Evolutionary conservation across 2,888 invertebrate genomes (phyloP).

Genomic region (Cephus rjabovi): DNA sequence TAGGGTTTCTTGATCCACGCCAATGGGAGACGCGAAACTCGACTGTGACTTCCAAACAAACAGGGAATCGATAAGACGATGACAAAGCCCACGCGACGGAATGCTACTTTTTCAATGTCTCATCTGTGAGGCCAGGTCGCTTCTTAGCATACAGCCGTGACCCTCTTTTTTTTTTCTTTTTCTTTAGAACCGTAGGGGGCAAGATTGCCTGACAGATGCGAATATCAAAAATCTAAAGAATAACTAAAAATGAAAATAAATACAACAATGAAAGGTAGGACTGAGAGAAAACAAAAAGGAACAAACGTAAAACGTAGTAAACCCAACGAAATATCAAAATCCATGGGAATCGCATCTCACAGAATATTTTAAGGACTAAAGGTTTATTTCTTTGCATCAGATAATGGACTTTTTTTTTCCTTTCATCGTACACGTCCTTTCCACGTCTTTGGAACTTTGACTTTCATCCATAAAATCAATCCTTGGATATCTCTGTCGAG

Average conservation of each 20-base stretch:
- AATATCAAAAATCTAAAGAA: neutral
- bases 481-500: neutral
- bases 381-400: neutral
- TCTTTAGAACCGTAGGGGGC: neutral
- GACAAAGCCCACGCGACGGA: neutral
- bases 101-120: neutral
- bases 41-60: neutral
- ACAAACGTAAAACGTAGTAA: neutral
- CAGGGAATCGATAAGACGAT: neutral
- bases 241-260: neutral
- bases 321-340: neutral
- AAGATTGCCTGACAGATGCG: neutral
- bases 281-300: neutral
- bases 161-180: neutral
- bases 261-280: neutral
- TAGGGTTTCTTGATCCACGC: neutral
- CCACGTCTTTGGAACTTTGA: neutral
- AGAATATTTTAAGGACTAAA: neutral
- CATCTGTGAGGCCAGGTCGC: neutral
- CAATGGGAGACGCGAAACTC: neutral
- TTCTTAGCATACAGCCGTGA: neutral
- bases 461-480: neutral
- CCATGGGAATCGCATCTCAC: neutral
- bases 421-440: too few species aligned
- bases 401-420: too few species aligned